phyloP scores from a whole-genome alignment of 2,888 invertebrate species.

The Diarsia rubi region DNA sequence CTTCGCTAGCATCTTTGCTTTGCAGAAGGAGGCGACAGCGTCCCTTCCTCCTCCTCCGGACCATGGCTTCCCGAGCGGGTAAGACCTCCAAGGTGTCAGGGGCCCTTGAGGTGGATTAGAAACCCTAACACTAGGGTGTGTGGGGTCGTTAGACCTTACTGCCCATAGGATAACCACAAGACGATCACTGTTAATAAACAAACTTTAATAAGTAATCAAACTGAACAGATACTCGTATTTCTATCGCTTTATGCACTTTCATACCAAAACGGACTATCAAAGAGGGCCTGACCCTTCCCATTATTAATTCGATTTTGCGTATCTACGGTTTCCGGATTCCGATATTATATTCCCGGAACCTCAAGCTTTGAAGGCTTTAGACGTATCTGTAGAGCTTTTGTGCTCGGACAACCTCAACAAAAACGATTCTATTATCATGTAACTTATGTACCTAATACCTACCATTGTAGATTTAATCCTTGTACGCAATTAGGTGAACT shows the following conservation, averaged over 20 bases:
- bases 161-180: too few species aligned
- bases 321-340: constrained; percentile 31
- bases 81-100: too few species aligned
- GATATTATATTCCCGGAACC: constrained; percentile 42
- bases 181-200: too few species aligned
- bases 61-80: too few species aligned
- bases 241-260: constrained; percentile 6
- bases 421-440: constrained; percentile 54
- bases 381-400: constrained; percentile 38
- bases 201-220: neutral
- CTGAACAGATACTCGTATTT: neutral
- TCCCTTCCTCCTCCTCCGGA: too few species aligned
- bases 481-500: constrained; percentile 25
- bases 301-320: constrained; percentile 48
- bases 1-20: too few species aligned
- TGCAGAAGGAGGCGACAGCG: too few species aligned
- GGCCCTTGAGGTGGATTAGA: too few species aligned
- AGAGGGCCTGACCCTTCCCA: constrained; percentile 47
- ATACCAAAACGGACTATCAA: constrained; percentile 33
- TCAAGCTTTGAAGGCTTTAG: constrained; percentile 37
- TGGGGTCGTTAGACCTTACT: too few species aligned
- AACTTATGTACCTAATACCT: constrained; percentile 33
- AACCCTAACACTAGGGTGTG: too few species aligned
- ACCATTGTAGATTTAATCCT: constrained; percentile 34
- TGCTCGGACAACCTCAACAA: constrained; percentile 25